Percentiles rank a stretch among this genome's conserved stretches.
These are phyloP conservation scores for Aspiorhynchus laticeps DNA, from an alignment of 2,113 vertebrate species.

Conservation along the genomic window DNA sequence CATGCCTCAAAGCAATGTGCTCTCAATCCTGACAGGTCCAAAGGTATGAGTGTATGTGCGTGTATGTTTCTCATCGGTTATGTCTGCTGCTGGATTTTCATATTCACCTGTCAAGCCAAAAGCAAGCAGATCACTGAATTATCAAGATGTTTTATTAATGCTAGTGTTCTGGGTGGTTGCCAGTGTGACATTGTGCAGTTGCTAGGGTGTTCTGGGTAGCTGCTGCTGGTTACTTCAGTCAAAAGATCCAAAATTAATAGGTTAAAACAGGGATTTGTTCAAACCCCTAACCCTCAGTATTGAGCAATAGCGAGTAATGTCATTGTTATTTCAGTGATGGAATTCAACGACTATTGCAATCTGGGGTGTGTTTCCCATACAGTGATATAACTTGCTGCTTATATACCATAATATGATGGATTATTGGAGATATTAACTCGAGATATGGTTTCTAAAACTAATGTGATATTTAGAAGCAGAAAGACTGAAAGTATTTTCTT, in stretches of 20 bases:
- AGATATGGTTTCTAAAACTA: too few species aligned
- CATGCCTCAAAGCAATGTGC: constrained; percentile 16
- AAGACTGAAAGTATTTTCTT: too few species aligned
- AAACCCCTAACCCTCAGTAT: background rate
- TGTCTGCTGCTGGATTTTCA: constrained; percentile 31
- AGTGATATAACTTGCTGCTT: too few species aligned
- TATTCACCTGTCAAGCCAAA: constrained; percentile 30
- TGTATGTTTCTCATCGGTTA: constrained; percentile 20
- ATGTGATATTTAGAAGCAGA: too few species aligned
- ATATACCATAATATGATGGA: too few species aligned
- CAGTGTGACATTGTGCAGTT: background rate
- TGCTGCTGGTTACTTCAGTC: background rate
- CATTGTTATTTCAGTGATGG: background rate
- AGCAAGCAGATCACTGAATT: background rate
- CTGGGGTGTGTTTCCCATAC: too few species aligned
- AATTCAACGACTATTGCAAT: background rate
- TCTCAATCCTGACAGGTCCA: constrained; percentile 25
- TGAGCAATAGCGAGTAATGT: background rate
- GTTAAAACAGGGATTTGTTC: background rate
- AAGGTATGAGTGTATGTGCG: background rate
- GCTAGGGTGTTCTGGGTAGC: background rate
- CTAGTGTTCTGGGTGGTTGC: background rate
- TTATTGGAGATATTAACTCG: too few species aligned
- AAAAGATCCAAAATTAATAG: background rate
- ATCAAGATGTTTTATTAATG: constrained; percentile 29